phyloP scores from a whole-genome alignment of 2,113 vertebrate species.

The Brachyhypopomus gauderio region DNA sequence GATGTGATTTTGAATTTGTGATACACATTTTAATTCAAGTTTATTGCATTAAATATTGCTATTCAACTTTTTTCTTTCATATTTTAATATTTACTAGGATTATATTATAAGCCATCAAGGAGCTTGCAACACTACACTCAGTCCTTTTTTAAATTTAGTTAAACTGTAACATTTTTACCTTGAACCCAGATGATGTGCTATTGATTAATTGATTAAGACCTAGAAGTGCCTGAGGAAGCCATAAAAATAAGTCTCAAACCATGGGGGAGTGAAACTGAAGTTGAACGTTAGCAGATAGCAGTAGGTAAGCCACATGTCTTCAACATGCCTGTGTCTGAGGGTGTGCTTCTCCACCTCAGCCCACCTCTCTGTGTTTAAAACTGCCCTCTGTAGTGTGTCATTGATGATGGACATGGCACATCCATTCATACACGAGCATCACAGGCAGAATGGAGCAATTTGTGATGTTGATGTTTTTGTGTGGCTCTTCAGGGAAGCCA shows the following conservation, averaged over 20 bases:
- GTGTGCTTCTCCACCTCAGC: background rate
- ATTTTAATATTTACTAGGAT: conserved; percentile 47
- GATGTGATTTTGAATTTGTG: background rate
- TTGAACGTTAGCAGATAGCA: background rate
- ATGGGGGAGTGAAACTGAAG: conserved; percentile 34
- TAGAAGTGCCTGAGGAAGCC: conserved; percentile 44
- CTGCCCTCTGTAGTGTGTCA: background rate
- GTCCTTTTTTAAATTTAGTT: conserved; percentile 41
- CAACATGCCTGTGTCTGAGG: too few species aligned
- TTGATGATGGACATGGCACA: conserved; percentile 20
- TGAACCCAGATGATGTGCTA: conserved; percentile 49
- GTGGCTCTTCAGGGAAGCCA: conserved; percentile 50
- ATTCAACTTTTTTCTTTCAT: conserved; percentile 19
- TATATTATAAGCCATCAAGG: conserved; percentile 49
- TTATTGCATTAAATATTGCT: conserved; percentile 4
- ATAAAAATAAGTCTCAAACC: conserved; percentile 51
- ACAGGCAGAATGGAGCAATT: conserved; percentile 43
- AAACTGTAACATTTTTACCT: conserved; percentile 38
- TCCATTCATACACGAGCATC: conserved; percentile 32
- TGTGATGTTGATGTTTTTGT: conserved; percentile 54
- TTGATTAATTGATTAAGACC: conserved; percentile 54
- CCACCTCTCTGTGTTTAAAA: background rate
- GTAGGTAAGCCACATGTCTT: background rate
- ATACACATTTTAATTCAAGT: background rate
- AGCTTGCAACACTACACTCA: conserved; percentile 38